A percentile compares a stretch with the other conserved stretches of the same genome.
Conservation (phyloP, 2,888 invertebrate genomes). For the Drosophila antonietae region DNA sequence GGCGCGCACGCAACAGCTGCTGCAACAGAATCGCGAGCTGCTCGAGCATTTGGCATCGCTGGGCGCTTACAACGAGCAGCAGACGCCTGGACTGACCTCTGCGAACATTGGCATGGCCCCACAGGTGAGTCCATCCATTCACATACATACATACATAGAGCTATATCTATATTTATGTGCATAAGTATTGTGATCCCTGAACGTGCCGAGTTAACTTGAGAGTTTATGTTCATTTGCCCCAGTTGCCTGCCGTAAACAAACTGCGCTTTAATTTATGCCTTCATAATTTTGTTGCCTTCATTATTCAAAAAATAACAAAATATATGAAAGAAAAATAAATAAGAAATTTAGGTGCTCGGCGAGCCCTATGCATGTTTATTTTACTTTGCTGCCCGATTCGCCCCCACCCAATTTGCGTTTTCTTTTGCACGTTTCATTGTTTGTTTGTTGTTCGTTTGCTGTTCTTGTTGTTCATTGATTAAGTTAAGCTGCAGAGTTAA, state of each 20-base stretch:
- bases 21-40: slow-evolving; percentile 97
- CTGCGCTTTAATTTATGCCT: slow-evolving; percentile 58
- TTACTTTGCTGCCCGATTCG: slow-evolving; percentile 42
- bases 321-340: slow-evolving; percentile 15
- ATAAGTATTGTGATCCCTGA: slow-evolving; percentile 17
- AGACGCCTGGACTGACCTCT: slow-evolving; percentile 86
- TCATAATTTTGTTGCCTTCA: slow-evolving; percentile 52
- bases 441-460: slow-evolving; percentile 34
- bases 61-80: slow-evolving; percentile 94
- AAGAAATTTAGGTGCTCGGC: slow-evolving; percentile 7
- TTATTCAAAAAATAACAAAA: slow-evolving; percentile 22
- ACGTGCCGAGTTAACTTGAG: slow-evolving; percentile 34
- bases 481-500: slow-evolving; percentile 47
- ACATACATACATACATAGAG: neutral
- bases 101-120: slow-evolving; percentile 87
- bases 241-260: slow-evolving; percentile 41
- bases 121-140: slow-evolving; percentile 86
- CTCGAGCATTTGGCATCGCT: slow-evolving; percentile 97
- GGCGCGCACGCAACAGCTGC: slow-evolving; percentile 95
- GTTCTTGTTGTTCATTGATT: slow-evolving; percentile 40
- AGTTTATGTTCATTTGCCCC: slow-evolving; percentile 55
- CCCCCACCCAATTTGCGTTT: slow-evolving; percentile 35
- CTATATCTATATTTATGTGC: slow-evolving; percentile 1
- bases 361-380: slow-evolving; percentile 53
- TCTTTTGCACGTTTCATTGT: slow-evolving; percentile 58